phyloP scores from a whole-genome alignment of 2,888 invertebrate species.

The Coleophora flavipennella region DNA sequence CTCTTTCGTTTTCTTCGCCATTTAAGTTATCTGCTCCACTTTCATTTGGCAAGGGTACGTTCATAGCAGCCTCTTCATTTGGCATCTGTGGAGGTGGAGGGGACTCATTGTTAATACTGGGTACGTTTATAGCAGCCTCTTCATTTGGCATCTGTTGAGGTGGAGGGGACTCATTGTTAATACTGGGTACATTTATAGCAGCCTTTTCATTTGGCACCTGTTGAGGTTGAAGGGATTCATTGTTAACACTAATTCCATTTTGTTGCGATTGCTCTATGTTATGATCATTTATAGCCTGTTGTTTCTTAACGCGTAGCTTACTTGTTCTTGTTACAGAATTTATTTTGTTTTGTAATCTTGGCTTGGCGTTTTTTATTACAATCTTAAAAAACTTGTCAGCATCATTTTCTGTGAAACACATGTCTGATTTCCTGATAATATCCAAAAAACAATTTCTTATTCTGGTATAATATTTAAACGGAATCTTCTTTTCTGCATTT shows the following conservation, averaged over 20 bases:
- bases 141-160: too few species aligned
- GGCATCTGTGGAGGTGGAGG: too few species aligned
- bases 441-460: neutral
- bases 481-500: neutral
- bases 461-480: neutral
- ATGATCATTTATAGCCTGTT: neutral
- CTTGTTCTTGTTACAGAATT: neutral
- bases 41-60: too few species aligned
- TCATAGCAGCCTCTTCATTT: too few species aligned
- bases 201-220: too few species aligned
- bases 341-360: neutral
- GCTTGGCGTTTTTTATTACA: neutral
- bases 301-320: neutral
- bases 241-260: neutral
- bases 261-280: neutral
- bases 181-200: too few species aligned
- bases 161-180: too few species aligned
- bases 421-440: neutral
- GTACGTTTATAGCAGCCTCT: too few species aligned
- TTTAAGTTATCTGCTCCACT: too few species aligned
- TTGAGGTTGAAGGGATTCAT: neutral
- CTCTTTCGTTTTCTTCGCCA: too few species aligned
- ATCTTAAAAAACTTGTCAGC: neutral
- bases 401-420: neutral
- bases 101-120: too few species aligned